Evolutionary conservation across 2,888 invertebrate genomes (phyloP).

Genomic region (Trilocha varians): DNA sequence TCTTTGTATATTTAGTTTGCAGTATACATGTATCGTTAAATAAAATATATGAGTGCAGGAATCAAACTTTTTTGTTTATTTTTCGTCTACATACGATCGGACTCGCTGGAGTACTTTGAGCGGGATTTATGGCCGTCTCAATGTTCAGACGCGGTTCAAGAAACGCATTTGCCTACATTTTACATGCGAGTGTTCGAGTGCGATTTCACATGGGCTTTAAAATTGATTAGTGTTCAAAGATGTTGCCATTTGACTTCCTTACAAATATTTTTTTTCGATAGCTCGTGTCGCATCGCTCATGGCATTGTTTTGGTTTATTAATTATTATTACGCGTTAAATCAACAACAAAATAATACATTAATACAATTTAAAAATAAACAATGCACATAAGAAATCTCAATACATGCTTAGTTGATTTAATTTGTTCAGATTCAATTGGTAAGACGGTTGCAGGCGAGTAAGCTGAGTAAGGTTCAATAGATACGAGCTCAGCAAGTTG

Average conservation of each 20-base stretch:
- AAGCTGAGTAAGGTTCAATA: slow-evolving; percentile 14
- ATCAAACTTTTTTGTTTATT: slow-evolving; percentile 23
- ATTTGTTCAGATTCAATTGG: slow-evolving; percentile 3
- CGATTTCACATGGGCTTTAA: background rate
- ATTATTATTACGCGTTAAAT: too few species aligned
- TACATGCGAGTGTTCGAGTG: too few species aligned
- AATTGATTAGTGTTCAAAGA: background rate
- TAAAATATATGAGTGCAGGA: slow-evolving; percentile 21
- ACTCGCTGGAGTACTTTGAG: slow-evolving; percentile 11
- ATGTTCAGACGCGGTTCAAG: background rate
- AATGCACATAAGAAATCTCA: background rate
- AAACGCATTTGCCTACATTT: background rate
- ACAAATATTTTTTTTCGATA: too few species aligned
- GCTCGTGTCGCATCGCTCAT: too few species aligned
- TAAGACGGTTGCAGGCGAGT: slow-evolving; percentile 17
- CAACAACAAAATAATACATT: too few species aligned
- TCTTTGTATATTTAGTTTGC: slow-evolving; percentile 1
- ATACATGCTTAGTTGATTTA: background rate
- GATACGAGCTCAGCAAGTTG: slow-evolving; percentile 18
- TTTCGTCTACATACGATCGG: slow-evolving; percentile 14
- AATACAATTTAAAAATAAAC: background rate
- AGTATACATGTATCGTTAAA: slow-evolving; percentile 18
- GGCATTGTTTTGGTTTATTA: too few species aligned
- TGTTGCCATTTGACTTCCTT: background rate
- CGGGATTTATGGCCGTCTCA: background rate